Conservation (phyloP, 2,888 invertebrate species). For the Pherbina coryleti region DNA sequence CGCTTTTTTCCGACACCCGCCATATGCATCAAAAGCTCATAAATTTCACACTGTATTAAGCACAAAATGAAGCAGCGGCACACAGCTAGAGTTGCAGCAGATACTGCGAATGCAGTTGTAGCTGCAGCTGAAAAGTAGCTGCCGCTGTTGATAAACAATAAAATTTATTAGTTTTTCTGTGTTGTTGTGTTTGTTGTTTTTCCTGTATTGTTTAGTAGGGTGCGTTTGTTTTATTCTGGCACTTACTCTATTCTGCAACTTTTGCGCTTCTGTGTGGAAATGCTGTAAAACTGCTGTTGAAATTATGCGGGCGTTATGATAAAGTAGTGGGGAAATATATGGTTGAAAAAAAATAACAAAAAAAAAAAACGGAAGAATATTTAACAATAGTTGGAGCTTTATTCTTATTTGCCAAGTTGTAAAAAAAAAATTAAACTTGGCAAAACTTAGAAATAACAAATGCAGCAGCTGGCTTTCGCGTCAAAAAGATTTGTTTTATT, state of each 20-base stretch:
- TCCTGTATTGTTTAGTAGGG: too few species aligned
- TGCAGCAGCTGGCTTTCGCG: neutral
- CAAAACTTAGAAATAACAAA: neutral
- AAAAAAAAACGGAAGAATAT: too few species aligned
- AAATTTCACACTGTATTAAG: neutral
- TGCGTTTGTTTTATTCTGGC: neutral
- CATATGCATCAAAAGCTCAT: neutral
- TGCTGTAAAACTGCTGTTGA: neutral
- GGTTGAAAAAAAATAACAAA: too few species aligned
- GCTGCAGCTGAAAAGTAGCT: neutral
- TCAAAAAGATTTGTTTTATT: too few species aligned
- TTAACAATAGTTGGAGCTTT: neutral
- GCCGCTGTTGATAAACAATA: neutral
- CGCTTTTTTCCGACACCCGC: too few species aligned
- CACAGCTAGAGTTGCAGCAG: neutral
- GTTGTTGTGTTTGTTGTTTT: too few species aligned
- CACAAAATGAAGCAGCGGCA: neutral
- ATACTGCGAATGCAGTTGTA: neutral
- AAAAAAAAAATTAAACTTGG: neutral
- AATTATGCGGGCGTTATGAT: neutral
- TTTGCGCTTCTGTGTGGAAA: too few species aligned
- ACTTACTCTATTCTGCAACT: too few species aligned
- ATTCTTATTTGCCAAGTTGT: neutral
- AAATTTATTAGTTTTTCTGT: neutral
- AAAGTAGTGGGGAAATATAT: too few species aligned